Base-by-base conservation (phyloP, 2,797 vertebrate genomes). In the Acanthurus tractus region DNA sequence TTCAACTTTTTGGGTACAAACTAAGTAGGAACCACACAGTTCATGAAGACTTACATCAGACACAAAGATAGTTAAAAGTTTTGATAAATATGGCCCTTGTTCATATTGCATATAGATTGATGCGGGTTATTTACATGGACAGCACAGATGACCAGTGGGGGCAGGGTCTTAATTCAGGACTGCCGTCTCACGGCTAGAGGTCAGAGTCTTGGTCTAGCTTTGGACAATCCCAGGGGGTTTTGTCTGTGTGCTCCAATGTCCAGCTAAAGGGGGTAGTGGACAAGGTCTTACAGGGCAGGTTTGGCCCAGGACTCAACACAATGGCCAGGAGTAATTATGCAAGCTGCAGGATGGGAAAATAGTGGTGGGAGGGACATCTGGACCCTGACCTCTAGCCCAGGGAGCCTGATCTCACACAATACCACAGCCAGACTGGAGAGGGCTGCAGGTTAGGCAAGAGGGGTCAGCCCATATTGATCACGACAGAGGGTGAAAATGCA, bases 351-450 rank as follows among this genome's bases (percentile, higher is more conserved):
- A 87, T 94, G 93, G 92, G 87, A 93, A 94, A 34, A 79, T 29
- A 65, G 74, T 53, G 74, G 87, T 87, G 88, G 89, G 88, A 88
- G 90, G 91, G 92, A 94, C 95, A 95, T 95, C 94, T 95, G 94
- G 93, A 89, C 80, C 76, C 52, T 92, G 88, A 94, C 93, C 93
- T 93, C 81, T 92, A 90, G 93, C 89, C 91, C 63, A 57, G 66
- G 74, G 83, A 89, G 89, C 77, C 86, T 84, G 90, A 57, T 83
- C 82, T 87, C 75, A 82, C 81, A 93, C 90, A 94, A 94, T 90
- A 79, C 82, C 48, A 25, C 72, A 70, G 67, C 82, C 86, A 74
- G 82, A 75, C 87, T 83, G 65, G 72, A 74, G 85, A 74, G 70
- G 71, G 54, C 79, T 82, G 64, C 86, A 82, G 88, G 74, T 92